Conservation (phyloP, 2,888 invertebrate species). For the Euzophera pinguis region DNA sequence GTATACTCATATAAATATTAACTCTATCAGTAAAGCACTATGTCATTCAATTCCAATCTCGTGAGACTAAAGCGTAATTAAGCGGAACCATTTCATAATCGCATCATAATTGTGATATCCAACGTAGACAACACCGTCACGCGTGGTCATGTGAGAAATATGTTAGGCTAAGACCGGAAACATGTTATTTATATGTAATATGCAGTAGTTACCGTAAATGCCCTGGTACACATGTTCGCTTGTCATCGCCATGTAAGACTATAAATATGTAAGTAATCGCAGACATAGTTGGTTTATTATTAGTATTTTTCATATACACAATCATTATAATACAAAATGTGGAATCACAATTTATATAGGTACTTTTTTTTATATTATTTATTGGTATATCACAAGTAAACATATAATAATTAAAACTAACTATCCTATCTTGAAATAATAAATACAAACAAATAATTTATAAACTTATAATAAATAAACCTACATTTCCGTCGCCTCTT, state of each 20-base stretch:
- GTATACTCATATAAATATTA: not conserved
- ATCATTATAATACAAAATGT: too few species aligned
- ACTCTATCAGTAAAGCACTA: not conserved
- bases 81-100: conserved; percentile 31
- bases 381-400: too few species aligned
- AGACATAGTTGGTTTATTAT: too few species aligned
- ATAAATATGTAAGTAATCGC: not conserved
- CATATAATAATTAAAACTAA: too few species aligned
- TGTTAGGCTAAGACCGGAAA: conserved; percentile 29
- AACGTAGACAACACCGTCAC: conserved; percentile 32
- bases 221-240: not conserved
- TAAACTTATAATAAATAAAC: too few species aligned
- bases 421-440: too few species aligned
- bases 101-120: conserved; percentile 37
- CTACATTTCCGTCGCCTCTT: too few species aligned
- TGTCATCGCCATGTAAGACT: not conserved
- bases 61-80: conserved; percentile 32
- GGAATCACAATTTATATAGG: too few species aligned
- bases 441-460: too few species aligned
- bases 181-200: conserved; percentile 12
- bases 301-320: not conserved
- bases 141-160: conserved; percentile 38
- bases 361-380: too few species aligned
- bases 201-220: conserved; percentile 20
- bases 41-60: conserved; percentile 33